Conservation (phyloP, 2,888 invertebrate genomes). For the Oxyteleia sp. region DNA sequence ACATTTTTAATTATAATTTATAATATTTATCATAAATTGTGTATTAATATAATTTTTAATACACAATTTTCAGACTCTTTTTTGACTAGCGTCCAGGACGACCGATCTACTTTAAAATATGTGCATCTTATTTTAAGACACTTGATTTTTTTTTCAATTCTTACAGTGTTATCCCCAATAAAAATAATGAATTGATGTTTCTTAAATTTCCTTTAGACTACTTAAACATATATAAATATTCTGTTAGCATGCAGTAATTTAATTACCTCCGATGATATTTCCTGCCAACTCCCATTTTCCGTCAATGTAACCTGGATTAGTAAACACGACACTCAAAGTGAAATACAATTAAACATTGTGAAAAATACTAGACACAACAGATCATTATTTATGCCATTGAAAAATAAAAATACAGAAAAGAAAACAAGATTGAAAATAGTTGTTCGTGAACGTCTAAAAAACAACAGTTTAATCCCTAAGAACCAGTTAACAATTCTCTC, state of each 20-base stretch:
- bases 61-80: no score
- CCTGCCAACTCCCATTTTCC: conserved; percentile 88
- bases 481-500: neutral
- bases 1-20: no score
- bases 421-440: neutral
- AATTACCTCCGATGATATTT: conserved; percentile 86
- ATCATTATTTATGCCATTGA: conserved; percentile 8
- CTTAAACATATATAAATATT: no score
- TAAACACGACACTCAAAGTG: conserved; percentile 79
- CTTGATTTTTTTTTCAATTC: no score
- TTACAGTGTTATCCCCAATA: no score
- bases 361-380: conserved; percentile 2
- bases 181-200: no score
- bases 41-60: no score
- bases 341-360: conserved; percentile 56
- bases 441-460: neutral
- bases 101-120: no score
- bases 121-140: no score
- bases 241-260: conserved; percentile 38
- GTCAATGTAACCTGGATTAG: conserved; percentile 88
- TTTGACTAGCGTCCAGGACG: no score
- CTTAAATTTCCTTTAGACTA: no score
- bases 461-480: neutral
- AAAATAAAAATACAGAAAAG: neutral
- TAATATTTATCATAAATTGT: no score